phyloP scores from a whole-genome alignment of 2,888 invertebrate species.

The Saturnia japonica region DNA sequence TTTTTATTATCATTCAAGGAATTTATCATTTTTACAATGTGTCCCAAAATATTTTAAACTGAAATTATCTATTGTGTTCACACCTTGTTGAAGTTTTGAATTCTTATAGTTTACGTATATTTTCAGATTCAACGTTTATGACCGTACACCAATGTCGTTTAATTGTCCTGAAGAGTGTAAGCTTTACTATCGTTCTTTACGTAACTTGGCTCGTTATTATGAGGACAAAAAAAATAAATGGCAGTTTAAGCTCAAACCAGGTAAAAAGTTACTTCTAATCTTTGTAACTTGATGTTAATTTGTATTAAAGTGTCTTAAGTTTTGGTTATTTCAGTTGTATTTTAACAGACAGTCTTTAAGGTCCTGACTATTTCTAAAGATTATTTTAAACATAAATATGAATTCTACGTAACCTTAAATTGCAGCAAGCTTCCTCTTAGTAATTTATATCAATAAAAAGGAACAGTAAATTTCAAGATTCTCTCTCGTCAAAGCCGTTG shows the following conservation, averaged over 20 bases:
- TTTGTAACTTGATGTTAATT: not conserved
- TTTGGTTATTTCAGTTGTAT: not conserved
- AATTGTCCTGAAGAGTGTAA: conserved; percentile 73
- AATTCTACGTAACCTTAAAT: not conserved
- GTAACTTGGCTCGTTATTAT: conserved; percentile 75
- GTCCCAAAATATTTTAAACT: no score
- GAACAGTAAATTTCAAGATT: not conserved
- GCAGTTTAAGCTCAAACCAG: conserved; percentile 83
- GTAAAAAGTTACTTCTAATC: conserved; percentile 37
- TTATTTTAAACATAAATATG: not conserved
- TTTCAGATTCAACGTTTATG: conserved; percentile 87
- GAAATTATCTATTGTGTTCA: no score
- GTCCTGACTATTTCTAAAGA: not conserved
- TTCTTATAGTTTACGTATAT: not conserved
- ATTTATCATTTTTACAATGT: no score
- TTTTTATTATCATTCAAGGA: no score
- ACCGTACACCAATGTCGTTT: conserved; percentile 85
- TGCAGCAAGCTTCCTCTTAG: not conserved
- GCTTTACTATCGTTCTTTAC: conserved; percentile 84
- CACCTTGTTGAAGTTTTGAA: not conserved
- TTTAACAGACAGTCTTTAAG: not conserved
- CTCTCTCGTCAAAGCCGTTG: not conserved
- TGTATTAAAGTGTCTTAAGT: not conserved
- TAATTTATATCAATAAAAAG: not conserved
- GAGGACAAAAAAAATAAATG: conserved; percentile 76